Evolutionary conservation across 1,140 invertebrate species (phyloP).

Genomic region (Wiebesia pumilae): DNA sequence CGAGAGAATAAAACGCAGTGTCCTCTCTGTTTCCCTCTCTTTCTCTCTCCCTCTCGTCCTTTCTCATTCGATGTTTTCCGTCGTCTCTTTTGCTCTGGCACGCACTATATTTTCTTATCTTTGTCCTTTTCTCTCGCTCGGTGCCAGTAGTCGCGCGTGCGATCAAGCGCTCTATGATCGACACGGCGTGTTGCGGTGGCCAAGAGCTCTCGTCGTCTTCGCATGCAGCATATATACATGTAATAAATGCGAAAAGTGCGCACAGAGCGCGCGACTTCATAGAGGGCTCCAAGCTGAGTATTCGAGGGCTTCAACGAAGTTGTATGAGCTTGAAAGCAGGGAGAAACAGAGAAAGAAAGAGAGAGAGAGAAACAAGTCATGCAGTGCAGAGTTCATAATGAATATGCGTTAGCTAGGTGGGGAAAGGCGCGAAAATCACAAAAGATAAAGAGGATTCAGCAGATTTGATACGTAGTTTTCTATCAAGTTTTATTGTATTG

Average conservation of each 20-base stretch:
- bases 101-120: background rate
- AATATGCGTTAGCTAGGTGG: background rate
- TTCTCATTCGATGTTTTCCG: constrained; percentile 30
- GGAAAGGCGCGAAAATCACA: background rate
- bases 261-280: background rate
- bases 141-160: constrained; percentile 48
- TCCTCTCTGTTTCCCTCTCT: constrained; percentile 31
- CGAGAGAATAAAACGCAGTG: background rate
- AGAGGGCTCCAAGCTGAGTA: background rate
- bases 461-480: background rate
- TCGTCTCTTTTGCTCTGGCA: background rate
- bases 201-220: constrained; percentile 40
- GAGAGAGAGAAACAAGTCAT: background rate
- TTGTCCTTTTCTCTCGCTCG: background rate
- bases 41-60: constrained; percentile 24
- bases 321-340: background rate
- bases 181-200: constrained; percentile 50
- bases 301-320: background rate
- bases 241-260: constrained; percentile 16
- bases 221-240: background rate
- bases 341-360: background rate
- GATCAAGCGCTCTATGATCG: constrained; percentile 68
- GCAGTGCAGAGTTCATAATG: background rate
- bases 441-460: background rate
- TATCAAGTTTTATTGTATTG: background rate